Percentiles rank a stretch among this genome's conserved stretches.
Conservation (phyloP, 1,140 invertebrate species). For the Heliconius melpomene region DNA sequence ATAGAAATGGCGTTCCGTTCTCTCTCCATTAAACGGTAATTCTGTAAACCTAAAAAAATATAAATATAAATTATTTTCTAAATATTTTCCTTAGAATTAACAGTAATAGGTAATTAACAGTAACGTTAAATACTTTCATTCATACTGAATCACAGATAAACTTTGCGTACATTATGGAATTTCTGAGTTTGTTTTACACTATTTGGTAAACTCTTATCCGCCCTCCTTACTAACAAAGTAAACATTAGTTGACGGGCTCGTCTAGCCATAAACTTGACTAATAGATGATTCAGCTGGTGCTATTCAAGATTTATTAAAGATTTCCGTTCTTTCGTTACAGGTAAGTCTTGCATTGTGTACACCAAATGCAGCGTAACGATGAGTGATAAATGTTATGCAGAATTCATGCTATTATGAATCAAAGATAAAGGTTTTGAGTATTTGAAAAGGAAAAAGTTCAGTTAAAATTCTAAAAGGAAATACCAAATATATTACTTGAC, state of each 20-base stretch:
- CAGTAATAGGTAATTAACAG: neutral
- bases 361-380: conserved; percentile 35
- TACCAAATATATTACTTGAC: neutral
- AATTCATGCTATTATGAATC: conserved; percentile 18
- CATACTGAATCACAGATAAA: neutral
- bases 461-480: neutral
- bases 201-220: conserved; percentile 35
- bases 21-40: too few species aligned
- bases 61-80: too few species aligned
- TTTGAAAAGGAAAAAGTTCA: conserved; percentile 13
- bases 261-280: conserved; percentile 54
- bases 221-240: conserved; percentile 44
- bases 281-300: conserved; percentile 54
- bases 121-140: neutral
- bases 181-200: conserved; percentile 2
- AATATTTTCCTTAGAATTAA: neutral
- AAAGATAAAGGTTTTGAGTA: conserved; percentile 12
- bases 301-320: conserved; percentile 54
- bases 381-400: conserved; percentile 33
- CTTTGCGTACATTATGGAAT: neutral
- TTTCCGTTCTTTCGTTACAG: conserved; percentile 51
- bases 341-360: conserved; percentile 44
- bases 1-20: neutral
- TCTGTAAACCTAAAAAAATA: too few species aligned
- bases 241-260: conserved; percentile 43